phyloP scores from a whole-genome alignment of 92 coral and sea anemone genomes.

The Metridium senile region DNA sequence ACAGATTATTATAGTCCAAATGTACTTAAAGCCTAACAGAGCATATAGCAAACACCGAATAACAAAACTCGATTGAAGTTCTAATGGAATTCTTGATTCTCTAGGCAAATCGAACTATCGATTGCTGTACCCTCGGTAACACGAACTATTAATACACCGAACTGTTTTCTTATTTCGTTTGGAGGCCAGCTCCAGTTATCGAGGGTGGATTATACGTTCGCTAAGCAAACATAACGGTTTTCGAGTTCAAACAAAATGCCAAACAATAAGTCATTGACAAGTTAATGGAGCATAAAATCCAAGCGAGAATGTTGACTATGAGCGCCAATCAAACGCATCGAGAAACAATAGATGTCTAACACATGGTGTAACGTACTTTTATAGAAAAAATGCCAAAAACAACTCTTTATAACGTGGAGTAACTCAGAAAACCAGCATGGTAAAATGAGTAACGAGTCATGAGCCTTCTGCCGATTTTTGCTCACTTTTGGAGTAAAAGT shows the following conservation, averaged over 20 bases:
- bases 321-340: conserved; percentile 3
- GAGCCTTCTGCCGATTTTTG: too few species aligned
- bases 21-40: too few species aligned
- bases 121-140: too few species aligned
- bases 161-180: background rate
- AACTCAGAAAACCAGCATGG: background rate
- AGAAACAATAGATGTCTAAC: background rate
- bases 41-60: too few species aligned
- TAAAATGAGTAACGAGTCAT: background rate
- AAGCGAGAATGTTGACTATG: background rate
- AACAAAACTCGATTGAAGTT: too few species aligned
- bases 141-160: too few species aligned
- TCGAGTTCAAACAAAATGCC: background rate
- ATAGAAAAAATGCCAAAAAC: background rate
- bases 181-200: background rate
- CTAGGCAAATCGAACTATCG: too few species aligned
- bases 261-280: background rate
- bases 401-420: background rate
- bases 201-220: background rate
- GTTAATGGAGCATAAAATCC: background rate
- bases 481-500: too few species aligned
- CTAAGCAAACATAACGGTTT: background rate
- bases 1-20: too few species aligned
- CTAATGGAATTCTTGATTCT: too few species aligned
- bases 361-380: conserved; percentile 11